Evolutionary conservation across 2,888 invertebrate genomes (phyloP).

Genomic region (Frankliniella intonsa): DNA sequence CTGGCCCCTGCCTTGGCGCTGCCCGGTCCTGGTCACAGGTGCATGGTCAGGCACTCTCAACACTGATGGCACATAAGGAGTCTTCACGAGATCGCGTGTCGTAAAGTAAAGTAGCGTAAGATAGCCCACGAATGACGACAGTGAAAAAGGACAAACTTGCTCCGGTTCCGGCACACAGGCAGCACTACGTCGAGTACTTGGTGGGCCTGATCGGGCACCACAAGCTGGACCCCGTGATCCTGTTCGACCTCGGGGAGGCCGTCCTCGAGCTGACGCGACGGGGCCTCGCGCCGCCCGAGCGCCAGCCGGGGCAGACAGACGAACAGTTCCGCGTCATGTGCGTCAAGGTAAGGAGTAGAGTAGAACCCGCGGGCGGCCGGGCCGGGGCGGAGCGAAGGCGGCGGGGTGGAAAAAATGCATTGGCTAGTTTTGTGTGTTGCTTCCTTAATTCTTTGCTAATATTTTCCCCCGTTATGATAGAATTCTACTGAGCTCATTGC

Average conservation of each 20-base stretch:
- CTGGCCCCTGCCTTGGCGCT: too few relatives aligned
- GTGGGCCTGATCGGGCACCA: conserved; percentile 78
- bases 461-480: not conserved
- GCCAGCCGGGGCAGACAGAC: conserved; percentile 76
- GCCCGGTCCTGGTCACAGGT: too few relatives aligned
- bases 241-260: conserved; percentile 82
- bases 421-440: not conserved
- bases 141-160: too few relatives aligned
- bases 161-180: conserved; percentile 52
- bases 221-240: conserved; percentile 81
- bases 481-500: conserved; percentile 23
- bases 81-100: not conserved
- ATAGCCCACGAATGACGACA: too few relatives aligned
- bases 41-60: not conserved
- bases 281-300: conserved; percentile 76
- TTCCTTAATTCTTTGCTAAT: not conserved
- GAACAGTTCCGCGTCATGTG: conserved; percentile 79
- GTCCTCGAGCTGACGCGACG: conserved; percentile 81
- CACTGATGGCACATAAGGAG: not conserved
- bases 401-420: too few relatives aligned
- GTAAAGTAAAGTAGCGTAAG: not conserved
- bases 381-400: not conserved
- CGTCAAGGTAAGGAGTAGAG: conserved; percentile 54
- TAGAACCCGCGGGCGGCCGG: not conserved
- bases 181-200: conserved; percentile 94